Percentiles rank a stretch among this genome's conserved stretches.
Evolutionary conservation across 2,888 invertebrate species (phyloP).

Genomic region (Hyppa rectilinea): DNA sequence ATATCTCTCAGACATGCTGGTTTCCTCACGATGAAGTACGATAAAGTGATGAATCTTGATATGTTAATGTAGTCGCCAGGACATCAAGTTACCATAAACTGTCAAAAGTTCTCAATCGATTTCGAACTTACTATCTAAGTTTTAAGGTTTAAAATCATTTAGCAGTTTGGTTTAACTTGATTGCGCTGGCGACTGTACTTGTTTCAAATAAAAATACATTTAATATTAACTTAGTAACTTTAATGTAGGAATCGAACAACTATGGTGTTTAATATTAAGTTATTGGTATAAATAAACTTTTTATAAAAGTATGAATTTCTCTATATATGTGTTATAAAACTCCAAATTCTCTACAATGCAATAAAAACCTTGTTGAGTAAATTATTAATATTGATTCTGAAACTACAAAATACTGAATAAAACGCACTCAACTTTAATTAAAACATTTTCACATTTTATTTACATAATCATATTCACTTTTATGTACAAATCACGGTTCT

Average conservation of each 20-base stretch:
- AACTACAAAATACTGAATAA: slow-evolving; percentile 37
- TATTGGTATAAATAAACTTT: slow-evolving; percentile 23
- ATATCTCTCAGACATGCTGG: too few species aligned
- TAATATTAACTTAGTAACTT: slow-evolving; percentile 30
- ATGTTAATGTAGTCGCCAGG: too few species aligned
- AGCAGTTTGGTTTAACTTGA: too few species aligned
- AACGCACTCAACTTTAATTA: slow-evolving; percentile 27
- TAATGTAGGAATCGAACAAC: slow-evolving; percentile 36
- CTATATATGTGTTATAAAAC: slow-evolving; percentile 15
- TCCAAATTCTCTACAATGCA: neutral
- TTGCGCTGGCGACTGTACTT: too few species aligned
- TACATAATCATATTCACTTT: slow-evolving; percentile 51
- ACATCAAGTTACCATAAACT: too few species aligned
- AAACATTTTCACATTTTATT: slow-evolving; percentile 55
- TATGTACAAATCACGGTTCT: slow-evolving; percentile 45
- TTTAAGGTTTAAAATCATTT: too few species aligned
- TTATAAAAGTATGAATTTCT: neutral
- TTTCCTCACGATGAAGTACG: too few species aligned
- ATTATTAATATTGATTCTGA: neutral
- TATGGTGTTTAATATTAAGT: slow-evolving; percentile 3
- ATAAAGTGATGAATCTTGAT: neutral
- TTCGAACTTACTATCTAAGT: too few species aligned
- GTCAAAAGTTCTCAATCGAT: too few species aligned
- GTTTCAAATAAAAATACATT: slow-evolving; percentile 38
- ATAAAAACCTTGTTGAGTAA: neutral